Conservation (phyloP, 1,140 invertebrate species). For the Nasonia vitripennis region DNA sequence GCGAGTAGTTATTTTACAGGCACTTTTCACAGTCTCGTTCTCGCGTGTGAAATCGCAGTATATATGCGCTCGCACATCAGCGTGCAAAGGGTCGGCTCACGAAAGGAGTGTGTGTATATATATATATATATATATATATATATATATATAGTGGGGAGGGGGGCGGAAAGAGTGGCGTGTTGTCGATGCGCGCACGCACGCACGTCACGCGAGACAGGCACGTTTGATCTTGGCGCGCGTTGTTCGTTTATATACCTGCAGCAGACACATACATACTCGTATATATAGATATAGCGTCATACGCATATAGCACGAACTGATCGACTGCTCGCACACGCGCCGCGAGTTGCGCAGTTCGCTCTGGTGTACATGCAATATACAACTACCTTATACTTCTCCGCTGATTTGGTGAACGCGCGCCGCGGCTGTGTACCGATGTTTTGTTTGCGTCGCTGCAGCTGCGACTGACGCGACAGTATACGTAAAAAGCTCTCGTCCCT, state of each 20-base stretch:
- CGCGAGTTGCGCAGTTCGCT: not conserved
- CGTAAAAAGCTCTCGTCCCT: not conserved
- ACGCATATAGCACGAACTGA: not conserved
- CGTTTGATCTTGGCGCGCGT: constrained; percentile 32
- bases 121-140: no score
- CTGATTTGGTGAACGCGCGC: not conserved
- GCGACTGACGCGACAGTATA: not conserved
- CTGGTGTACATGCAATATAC: not conserved
- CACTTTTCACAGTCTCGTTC: not conserved
- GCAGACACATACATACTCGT: not conserved
- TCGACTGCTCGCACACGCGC: not conserved
- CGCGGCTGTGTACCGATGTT: not conserved
- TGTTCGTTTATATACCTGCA: not conserved
- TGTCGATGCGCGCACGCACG: constrained; percentile 14
- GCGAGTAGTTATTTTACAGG: not conserved
- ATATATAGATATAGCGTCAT: not conserved
- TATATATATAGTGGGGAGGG: not conserved
- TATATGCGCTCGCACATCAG: no score
- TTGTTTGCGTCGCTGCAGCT: not conserved
- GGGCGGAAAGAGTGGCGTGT: not conserved
- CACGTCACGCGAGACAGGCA: constrained; percentile 28
- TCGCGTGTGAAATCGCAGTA: not conserved
- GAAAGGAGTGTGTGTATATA: not conserved
- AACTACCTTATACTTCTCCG: not conserved
- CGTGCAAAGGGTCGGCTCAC: not conserved